Conservation (phyloP, 2,797 vertebrate species). For the Spatula versicolor region DNA sequence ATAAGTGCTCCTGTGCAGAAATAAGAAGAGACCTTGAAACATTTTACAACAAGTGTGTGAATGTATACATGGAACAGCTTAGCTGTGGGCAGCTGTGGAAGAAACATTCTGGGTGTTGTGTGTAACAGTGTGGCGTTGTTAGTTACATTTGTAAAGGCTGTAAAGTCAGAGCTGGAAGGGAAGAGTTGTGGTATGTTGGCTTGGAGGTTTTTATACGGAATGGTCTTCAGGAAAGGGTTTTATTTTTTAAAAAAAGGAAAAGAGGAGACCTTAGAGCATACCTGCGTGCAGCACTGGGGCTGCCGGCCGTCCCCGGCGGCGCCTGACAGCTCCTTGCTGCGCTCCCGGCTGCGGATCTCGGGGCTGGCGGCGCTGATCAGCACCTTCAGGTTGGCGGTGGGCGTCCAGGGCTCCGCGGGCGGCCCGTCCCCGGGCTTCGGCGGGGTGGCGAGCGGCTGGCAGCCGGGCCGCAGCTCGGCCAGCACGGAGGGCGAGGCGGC, state of each 20-base stretch:
- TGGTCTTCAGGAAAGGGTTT: background rate
- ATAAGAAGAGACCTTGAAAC: background rate
- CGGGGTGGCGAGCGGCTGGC: constrained; percentile 87
- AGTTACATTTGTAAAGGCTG: background rate
- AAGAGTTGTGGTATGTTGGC: accelerated
- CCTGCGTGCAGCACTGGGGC: constrained; percentile 77
- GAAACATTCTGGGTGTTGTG: background rate
- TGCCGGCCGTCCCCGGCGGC: constrained; percentile 70
- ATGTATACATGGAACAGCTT: background rate
- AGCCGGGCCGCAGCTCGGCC: constrained; percentile 70
- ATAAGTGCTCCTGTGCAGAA: constrained; percentile 81
- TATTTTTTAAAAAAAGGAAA: no score
- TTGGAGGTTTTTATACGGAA: background rate
- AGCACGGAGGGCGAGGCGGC: constrained; percentile 44
- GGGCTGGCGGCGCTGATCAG: constrained; percentile 94
- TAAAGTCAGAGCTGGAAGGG: background rate
- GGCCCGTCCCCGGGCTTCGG: constrained; percentile 84
- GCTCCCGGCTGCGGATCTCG: constrained; percentile 92
- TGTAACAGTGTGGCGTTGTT: background rate
- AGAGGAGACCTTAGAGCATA: constrained; percentile 47
- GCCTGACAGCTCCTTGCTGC: constrained; percentile 80
- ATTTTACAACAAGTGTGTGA: background rate
- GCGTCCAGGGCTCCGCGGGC: constrained; percentile 93
- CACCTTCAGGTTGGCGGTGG: constrained; percentile 96
- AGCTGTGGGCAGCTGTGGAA: background rate